These are phyloP conservation scores for Pardosa pseudoannulata DNA, from an alignment of 2,888 invertebrate genomes.

Conservation along the genomic window DNA sequence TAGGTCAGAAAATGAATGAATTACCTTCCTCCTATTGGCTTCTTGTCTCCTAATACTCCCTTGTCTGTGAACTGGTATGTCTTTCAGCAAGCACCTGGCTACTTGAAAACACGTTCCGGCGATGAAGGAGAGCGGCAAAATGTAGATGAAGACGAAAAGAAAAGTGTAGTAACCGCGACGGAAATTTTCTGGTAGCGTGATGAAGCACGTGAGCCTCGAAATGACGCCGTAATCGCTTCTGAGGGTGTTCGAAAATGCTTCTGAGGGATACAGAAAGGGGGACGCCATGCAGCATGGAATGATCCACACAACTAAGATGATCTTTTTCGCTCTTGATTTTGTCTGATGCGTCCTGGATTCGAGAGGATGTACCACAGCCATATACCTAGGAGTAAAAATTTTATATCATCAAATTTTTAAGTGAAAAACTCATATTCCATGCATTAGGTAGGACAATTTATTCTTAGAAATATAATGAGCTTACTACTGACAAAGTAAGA, in stretches of 20 bases:
- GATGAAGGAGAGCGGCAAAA: conserved; percentile 78
- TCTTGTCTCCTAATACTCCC: conserved; percentile 75
- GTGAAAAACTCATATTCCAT: too few species aligned
- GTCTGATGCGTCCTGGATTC: conserved; percentile 77
- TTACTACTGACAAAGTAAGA: too few species aligned
- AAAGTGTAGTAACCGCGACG: conserved; percentile 78
- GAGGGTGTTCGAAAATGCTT: conserved; percentile 74
- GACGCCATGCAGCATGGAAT: conserved; percentile 76
- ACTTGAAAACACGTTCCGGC: conserved; percentile 76
- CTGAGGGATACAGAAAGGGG: conserved; percentile 75
- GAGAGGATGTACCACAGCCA: conserved; percentile 79
- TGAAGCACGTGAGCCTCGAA: conserved; percentile 78
- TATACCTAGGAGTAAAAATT: too few species aligned
- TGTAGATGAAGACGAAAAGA: conserved; percentile 78
- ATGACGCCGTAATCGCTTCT: conserved; percentile 77
- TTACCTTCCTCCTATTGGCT: conserved; percentile 76
- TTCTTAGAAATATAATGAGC: too few species aligned
- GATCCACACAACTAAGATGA: conserved; percentile 78
- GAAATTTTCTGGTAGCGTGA: conserved; percentile 77
- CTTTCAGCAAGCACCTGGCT: conserved; percentile 75
- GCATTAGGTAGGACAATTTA: too few species aligned
- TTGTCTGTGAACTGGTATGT: conserved; percentile 75
- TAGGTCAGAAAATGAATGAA: too few species aligned
- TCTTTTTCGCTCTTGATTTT: conserved; percentile 77
- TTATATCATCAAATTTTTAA: too few species aligned